These are phyloP conservation scores for Xanthorhoe spadicearia DNA, from an alignment of 2,888 invertebrate genomes.

Conservation along the genomic window DNA sequence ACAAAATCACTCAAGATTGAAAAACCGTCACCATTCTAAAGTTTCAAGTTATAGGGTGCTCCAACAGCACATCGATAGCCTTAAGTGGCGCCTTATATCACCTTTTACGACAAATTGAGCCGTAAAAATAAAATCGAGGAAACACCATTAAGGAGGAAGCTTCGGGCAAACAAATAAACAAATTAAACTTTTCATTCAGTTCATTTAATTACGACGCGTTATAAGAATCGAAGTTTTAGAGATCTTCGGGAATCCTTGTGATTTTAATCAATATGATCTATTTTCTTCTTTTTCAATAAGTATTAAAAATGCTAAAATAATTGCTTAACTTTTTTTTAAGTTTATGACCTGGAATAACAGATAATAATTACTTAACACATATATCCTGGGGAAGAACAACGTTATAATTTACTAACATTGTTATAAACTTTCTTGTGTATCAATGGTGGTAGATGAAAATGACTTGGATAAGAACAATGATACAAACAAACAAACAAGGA, in stretches of 20 bases:
- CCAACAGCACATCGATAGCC: constrained; percentile 15
- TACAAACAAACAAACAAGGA: no score
- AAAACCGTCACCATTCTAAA: constrained; percentile 6
- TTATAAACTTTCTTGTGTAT: not conserved
- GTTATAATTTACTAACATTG: no score
- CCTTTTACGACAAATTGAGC: constrained; percentile 30
- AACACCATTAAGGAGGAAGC: constrained; percentile 23
- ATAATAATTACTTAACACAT: no score
- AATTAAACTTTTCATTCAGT: constrained; percentile 19
- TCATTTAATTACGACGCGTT: constrained; percentile 8
- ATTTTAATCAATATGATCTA: not conserved
- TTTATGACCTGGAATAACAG: no score
- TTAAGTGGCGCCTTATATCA: constrained; percentile 15
- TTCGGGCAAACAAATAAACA: constrained; percentile 17
- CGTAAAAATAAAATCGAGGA: constrained; percentile 27
- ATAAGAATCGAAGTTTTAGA: constrained; percentile 2
- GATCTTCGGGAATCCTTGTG: not conserved
- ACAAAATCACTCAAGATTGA: constrained; percentile 7
- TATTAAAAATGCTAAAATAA: no score
- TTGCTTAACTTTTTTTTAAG: no score
- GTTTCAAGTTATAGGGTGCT: constrained; percentile 12
- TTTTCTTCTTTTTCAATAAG: not conserved
- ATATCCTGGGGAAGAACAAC: no score
- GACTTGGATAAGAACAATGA: not conserved
- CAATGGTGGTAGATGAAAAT: not conserved